Evolutionary conservation across 2,797 vertebrate species (phyloP).

Genomic region (Phaenicophaeus curvirostris): DNA sequence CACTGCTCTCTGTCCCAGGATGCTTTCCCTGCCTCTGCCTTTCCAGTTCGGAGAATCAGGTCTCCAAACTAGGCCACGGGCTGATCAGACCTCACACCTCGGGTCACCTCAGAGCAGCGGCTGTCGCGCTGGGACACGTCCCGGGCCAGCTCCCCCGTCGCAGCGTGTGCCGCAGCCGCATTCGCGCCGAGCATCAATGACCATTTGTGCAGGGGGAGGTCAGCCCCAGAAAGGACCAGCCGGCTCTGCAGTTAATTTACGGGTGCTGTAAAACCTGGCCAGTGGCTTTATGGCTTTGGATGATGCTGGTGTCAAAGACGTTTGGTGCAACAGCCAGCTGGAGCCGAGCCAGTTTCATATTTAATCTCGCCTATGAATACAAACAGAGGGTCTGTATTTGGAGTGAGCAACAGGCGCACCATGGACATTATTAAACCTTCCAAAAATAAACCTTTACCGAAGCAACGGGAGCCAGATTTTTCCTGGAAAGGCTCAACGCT

Average conservation of each 20-base stretch:
- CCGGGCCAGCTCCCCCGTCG: accelerated
- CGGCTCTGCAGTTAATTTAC: not conserved
- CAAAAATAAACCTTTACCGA: conserved; percentile 66
- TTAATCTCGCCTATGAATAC: conserved; percentile 67
- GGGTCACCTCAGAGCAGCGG: not conserved
- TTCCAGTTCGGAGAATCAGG: not conserved
- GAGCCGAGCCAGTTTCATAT: conserved; percentile 50
- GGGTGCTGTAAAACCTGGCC: conserved; percentile 47
- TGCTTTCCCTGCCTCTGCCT: not conserved
- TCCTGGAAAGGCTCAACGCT: not conserved
- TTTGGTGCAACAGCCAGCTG: conserved; percentile 48
- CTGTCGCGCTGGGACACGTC: accelerated
- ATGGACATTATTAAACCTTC: conserved; percentile 57
- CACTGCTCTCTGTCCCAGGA: not conserved
- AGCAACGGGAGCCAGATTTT: conserved; percentile 47
- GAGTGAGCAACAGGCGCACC: conserved; percentile 19
- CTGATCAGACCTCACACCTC: not conserved
- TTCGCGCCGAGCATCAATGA: not conserved
- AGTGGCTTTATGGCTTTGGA: not conserved
- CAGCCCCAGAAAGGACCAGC: not conserved
- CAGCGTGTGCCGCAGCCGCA: accelerated
- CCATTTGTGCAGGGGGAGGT: not conserved
- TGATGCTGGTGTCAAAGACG: conserved; percentile 25
- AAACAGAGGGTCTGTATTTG: conserved; percentile 63
- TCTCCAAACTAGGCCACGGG: not conserved